Percentiles rank a stretch among this genome's conserved stretches.
Evolutionary conservation across 2,113 vertebrate species (phyloP).

Genomic region (Anolis sagrei): DNA sequence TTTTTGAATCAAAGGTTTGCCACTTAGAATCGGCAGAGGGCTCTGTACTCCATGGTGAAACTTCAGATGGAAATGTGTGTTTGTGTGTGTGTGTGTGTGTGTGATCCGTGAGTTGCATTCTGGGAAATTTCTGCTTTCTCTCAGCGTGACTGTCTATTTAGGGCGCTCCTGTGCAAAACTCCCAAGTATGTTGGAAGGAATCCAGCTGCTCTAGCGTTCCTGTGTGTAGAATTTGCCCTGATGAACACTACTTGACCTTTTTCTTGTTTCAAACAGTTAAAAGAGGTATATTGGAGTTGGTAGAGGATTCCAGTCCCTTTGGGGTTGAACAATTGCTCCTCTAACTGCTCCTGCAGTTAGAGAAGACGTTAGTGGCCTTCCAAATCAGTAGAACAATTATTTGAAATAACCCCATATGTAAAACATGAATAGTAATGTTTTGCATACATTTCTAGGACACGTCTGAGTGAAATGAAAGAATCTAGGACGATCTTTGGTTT

Average conservation of each 20-base stretch:
- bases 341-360: neutral
- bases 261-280: constrained; percentile 41
- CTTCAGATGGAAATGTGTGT: neutral
- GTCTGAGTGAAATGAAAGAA: neutral
- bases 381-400: neutral
- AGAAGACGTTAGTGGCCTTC: too few species aligned
- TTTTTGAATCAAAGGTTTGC: neutral
- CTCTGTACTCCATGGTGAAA: constrained; percentile 40
- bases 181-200: constrained; percentile 39
- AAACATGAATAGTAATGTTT: neutral
- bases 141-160: constrained; percentile 38
- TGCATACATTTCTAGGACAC: neutral
- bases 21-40: constrained; percentile 56
- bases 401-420: neutral
- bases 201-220: constrained; percentile 61
- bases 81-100: neutral
- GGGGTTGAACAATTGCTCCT: neutral
- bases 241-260: constrained; percentile 62
- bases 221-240: constrained; percentile 61
- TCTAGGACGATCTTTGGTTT: neutral
- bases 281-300: constrained; percentile 15
- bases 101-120: constrained; percentile 29
- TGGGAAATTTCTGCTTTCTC: constrained; percentile 44
- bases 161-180: constrained; percentile 59
- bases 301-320: neutral